These are phyloP conservation scores for Limnodromus scolopaceus DNA, from an alignment of 2,797 vertebrate species.

Conservation along the genomic window DNA sequence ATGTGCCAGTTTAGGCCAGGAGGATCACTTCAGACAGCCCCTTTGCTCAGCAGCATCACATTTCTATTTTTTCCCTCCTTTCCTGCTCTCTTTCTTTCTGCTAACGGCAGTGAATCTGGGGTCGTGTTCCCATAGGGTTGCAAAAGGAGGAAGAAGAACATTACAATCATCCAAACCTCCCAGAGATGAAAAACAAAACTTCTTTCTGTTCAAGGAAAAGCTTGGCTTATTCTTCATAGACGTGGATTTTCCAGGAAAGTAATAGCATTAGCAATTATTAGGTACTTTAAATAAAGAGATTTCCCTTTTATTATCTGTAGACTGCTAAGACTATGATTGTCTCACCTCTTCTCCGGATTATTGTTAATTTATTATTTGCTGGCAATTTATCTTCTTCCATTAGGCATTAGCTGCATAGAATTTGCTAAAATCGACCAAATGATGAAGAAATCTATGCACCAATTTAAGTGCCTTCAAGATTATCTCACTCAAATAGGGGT, in stretches of 20 bases:
- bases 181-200: neutral
- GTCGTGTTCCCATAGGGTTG: neutral
- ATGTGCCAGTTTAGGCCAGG: neutral
- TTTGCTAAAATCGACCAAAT: neutral
- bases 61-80: neutral
- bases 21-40: neutral
- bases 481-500: neutral
- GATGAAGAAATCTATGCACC: neutral
- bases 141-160: neutral
- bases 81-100: neutral
- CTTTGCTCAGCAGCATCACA: neutral
- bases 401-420: neutral
- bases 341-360: neutral
- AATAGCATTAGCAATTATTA: neutral
- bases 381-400: neutral
- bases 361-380: neutral
- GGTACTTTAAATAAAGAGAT: neutral
- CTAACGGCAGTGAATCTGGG: neutral
- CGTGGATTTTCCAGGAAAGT: neutral
- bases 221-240: neutral
- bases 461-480: neutral
- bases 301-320: neutral
- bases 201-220: neutral
- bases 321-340: neutral
- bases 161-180: neutral